Evolutionary conservation across 2,888 invertebrate genomes (phyloP), one percentile per base, ranked within the genome.

Genomic region (Peribatodes rhomboidaria): DNA sequence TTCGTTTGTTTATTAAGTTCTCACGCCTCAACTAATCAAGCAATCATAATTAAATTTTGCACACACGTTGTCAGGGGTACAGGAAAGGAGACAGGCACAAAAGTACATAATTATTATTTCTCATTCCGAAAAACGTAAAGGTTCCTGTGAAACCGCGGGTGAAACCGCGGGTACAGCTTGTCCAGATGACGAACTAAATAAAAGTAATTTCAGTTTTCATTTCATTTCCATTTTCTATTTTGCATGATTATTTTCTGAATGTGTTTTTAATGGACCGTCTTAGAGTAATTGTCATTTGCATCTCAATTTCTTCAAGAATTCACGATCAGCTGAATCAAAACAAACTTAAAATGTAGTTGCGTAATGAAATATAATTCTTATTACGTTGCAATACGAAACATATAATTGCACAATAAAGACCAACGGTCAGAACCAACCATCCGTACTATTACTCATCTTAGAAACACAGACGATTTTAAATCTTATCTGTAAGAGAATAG

Each of bases 351-450:
- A 33, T 55, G 8, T 10, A 60, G 14, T 74, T 74, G 65, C 54
- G 68, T 68, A 71, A 68, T 68, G n/a, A 16, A 73, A 61, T 66
- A 67, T 54, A 61, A 62, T 46, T 68, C 65, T 65, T 80, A 78
- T 68, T 42, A n/a, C 47, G 33, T 49, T 63, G 27, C 3, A 37
- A 68, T 72, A 81, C 70, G 74, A 75, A 65, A 71, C 53, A 74
- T 49, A 68, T 61, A 47, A 65, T 71, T 59, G 73, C 64, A 73
- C 69, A 70, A 74, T 33, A 37, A 42, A 27, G 1, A 16, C 41
- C 50, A 46, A 50, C 22, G 67, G 60, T 66, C 63, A 60, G 53
- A 68, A 57, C 37, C 42, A 50, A 55, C 50, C 42, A 55, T 44
- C 50, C 41, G n/a, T 58, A 22, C 57, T n/a, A 52, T 37, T 56